These are phyloP conservation scores for Brachyptera putata DNA, from an alignment of 2,888 invertebrate genomes.

Conservation along the genomic window DNA sequence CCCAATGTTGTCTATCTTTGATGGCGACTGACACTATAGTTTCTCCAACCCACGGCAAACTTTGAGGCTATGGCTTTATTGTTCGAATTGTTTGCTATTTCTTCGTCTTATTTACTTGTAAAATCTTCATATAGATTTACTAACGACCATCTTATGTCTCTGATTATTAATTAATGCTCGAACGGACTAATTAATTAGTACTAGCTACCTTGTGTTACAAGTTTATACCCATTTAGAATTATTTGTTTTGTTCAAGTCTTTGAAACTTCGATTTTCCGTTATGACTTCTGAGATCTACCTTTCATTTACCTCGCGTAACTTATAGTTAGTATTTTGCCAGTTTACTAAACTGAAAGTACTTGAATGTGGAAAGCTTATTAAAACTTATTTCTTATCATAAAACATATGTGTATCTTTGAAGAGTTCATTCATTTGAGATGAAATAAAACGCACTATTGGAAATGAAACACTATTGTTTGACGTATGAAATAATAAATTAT, in stretches of 20 bases:
- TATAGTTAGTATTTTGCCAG: no score
- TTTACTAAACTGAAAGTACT: no score
- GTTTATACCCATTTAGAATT: slow-evolving; percentile 20
- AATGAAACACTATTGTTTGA: no score
- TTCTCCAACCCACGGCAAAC: not conserved
- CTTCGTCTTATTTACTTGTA: slow-evolving; percentile 13
- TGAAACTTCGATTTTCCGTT: slow-evolving; percentile 19
- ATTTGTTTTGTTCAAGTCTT: slow-evolving; percentile 18
- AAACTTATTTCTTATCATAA: no score
- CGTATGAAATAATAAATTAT: no score
- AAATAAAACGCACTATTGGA: no score
- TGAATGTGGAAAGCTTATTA: no score
- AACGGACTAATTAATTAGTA: slow-evolving; percentile 13
- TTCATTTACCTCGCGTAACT: no score
- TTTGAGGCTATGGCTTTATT: slow-evolving; percentile 18
- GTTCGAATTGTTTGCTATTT: slow-evolving; percentile 20
- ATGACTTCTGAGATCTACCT: not conserved
- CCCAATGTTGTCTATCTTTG: no score
- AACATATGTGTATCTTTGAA: no score
- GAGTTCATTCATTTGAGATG: no score
- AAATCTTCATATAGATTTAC: slow-evolving; percentile 7
- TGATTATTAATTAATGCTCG: slow-evolving; percentile 18
- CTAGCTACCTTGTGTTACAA: not conserved
- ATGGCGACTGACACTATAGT: not conserved
- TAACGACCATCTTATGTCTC: slow-evolving; percentile 17